phyloP scores from a whole-genome alignment of 2,888 invertebrate genomes.

The Cheilosia variabilis region DNA sequence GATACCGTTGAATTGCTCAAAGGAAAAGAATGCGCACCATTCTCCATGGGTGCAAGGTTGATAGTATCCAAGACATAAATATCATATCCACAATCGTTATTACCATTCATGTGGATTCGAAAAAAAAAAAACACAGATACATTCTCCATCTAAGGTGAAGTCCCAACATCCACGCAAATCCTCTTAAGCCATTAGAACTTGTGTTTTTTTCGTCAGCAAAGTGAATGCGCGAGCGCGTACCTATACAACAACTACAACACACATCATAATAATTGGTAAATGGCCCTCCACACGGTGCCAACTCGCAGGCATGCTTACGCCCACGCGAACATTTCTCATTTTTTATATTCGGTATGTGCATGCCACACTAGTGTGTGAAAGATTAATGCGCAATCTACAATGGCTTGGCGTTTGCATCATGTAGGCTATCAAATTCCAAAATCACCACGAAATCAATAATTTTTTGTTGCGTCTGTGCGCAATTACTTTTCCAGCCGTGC shows the following conservation, averaged over 20 bases:
- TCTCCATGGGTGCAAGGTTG: conserved; percentile 9
- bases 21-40: conserved; percentile 12
- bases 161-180: conserved; percentile 67
- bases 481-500: conserved; percentile 22
- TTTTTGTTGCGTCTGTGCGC: conserved; percentile 28
- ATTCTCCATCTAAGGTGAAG: conserved; percentile 45
- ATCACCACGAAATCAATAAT: conserved; percentile 73
- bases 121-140: conserved; percentile 13
- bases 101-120: conserved; percentile 21
- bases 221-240: conserved; percentile 43
- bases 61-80: conserved; percentile 54
- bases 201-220: neutral
- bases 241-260: conserved; percentile 45
- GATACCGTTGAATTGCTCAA: conserved; percentile 1
- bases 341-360: conserved; percentile 36
- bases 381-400: conserved; percentile 64
- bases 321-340: conserved; percentile 65
- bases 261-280: conserved; percentile 73
- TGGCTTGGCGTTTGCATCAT: conserved; percentile 63
- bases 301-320: conserved; percentile 60
- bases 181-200: conserved; percentile 42
- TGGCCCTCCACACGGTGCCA: conserved; percentile 71
- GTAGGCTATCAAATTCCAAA: conserved; percentile 73
- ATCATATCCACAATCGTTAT: conserved; percentile 53
- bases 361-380: conserved; percentile 65